Evolutionary conservation across 2,797 vertebrate genomes (phyloP), one percentile per base, ranked within the genome.

Genomic region (Vultur gryphus): DNA sequence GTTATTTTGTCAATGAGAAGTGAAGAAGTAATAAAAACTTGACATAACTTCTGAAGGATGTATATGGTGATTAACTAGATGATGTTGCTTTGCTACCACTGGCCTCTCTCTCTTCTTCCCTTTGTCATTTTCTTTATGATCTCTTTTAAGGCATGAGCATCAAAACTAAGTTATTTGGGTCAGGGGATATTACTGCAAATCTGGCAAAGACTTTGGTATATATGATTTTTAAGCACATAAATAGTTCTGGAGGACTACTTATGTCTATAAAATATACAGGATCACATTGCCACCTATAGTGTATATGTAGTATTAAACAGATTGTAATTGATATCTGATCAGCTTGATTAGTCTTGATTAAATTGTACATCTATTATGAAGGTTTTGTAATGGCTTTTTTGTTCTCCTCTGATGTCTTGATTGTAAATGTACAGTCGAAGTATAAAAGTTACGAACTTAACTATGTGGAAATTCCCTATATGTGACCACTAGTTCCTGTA

Each of bases 381-480:
- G 76, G n/a, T 39, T 58, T 81, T 69, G 58, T 23, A 35, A n/a
- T 25, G 51, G 26, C 20, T 86, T 90, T 90, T 69, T 65, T 10
- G 0, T 80, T 80, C 25, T 44, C 25, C 43, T 73, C 16, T 66
- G 67, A 20, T 87, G 52, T 61, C 90, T 69, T 88, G 39, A 54
- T 81, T 0, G 8, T 84, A 76, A 78, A 75, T 65, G 65, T 46
- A n/a, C 46, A 58, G 65, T 51, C 2, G 11, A 58, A 91, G 31
- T 44, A 35, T 51, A 58, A 80, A 88, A 81, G 49, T 70, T 57
- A 77, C 7, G 0, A 79, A 18, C 26, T 49, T 11, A 39, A 28
- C 70, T 57, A 3, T 3, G 26, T 95, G 97, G 97, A 97, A 97
- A 95, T 93, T 94, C 96, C 97, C 96, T 49, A 1, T 82, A 21